Evolutionary conservation across 2,888 invertebrate species (phyloP).

Genomic region (Erpobdella octoculata): DNA sequence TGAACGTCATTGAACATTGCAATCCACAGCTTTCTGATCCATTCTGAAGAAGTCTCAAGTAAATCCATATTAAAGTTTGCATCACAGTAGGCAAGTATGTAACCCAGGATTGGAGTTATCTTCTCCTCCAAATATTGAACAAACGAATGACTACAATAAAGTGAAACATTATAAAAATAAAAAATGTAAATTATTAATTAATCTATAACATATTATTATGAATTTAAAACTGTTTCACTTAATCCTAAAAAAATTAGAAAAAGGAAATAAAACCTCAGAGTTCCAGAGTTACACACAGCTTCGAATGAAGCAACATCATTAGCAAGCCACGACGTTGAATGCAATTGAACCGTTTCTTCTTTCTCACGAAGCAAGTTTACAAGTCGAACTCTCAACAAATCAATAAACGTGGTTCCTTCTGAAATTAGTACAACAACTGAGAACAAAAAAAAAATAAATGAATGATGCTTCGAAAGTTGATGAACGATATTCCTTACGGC

Average conservation of each 20-base stretch:
- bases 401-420: conserved; percentile 30
- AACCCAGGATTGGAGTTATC: conserved; percentile 43
- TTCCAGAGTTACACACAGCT: conserved; percentile 42
- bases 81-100: conserved; percentile 44
- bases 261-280: conserved; percentile 38
- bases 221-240: no score
- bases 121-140: conserved; percentile 42
- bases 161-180: no score
- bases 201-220: no score
- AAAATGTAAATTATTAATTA: no score
- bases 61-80: conserved; percentile 43
- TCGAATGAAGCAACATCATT: conserved; percentile 42
- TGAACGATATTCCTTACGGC: neutral
- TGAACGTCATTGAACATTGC: conserved; percentile 35
- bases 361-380: conserved; percentile 40
- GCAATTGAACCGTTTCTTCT: conserved; percentile 34
- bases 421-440: neutral
- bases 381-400: conserved; percentile 39
- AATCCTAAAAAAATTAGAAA: no score
- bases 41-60: conserved; percentile 22
- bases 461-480: no score
- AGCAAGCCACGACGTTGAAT: conserved; percentile 39
- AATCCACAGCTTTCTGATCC: conserved; percentile 42
- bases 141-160: conserved; percentile 40
- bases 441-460: neutral